A percentile compares a stretch with the other conserved stretches of the same genome.
These are phyloP conservation scores for Myzus persicae DNA, from an alignment of 1,140 invertebrate species.

Conservation along the genomic window DNA sequence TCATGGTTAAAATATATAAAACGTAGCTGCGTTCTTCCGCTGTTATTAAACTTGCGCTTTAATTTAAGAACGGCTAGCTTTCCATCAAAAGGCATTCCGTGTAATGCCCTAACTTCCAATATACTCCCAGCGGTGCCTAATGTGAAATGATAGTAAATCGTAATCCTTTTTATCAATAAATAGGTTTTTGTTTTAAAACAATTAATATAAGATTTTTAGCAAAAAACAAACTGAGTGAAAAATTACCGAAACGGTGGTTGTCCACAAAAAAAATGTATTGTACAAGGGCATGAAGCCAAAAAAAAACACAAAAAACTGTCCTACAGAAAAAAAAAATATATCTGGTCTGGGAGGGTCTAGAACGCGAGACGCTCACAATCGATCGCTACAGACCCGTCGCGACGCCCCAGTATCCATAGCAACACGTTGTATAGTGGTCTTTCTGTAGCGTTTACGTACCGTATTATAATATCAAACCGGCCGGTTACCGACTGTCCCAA, in stretches of 20 bases:
- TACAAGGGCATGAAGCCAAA: conserved; percentile 24
- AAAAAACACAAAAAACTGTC: conserved; percentile 1
- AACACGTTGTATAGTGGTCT: conserved; percentile 26
- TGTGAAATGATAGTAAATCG: background rate
- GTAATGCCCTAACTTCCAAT: background rate
- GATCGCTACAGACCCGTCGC: conserved; percentile 50
- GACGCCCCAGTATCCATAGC: conserved; percentile 54
- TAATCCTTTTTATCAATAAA: background rate
- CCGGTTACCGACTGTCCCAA: background rate
- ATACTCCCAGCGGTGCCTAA: background rate
- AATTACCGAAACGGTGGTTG: background rate
- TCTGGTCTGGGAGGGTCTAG: conserved; percentile 20
- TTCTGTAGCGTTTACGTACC: background rate
- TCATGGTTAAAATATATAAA: conserved; percentile 3
- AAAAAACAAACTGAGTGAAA: background rate
- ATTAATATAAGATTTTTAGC: background rate
- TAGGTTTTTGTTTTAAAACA: background rate
- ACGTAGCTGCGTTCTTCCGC: background rate
- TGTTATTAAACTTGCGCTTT: background rate
- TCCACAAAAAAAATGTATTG: background rate
- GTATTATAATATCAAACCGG: conserved; percentile 37
- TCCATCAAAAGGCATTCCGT: background rate
- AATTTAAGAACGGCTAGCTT: background rate
- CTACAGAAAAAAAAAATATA: background rate
- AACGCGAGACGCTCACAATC: conserved; percentile 31